Base-by-base conservation (phyloP, 1,140 invertebrate genomes). In the Gonatopus flavifemur region DNA sequence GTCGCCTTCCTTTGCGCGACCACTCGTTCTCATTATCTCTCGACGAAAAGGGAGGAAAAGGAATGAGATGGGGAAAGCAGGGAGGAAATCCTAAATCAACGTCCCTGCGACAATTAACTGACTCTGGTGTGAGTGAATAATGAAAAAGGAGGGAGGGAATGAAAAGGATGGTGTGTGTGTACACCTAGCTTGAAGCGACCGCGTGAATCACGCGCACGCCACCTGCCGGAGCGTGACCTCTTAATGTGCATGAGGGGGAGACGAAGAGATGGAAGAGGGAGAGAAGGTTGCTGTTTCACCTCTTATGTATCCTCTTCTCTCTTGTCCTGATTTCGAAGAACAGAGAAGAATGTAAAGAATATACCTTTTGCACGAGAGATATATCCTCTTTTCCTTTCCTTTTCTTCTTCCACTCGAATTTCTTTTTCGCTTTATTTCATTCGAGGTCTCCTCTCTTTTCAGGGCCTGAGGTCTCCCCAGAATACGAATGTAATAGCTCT, bases 221-320 rank as follows among this genome's bases (percentile, higher is more conserved):
- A 69, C 67, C 67, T 69, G 67, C 67, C 67, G 64, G 66, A 68
- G 66, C 67, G 67, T 68, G 67, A 69, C 66, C 67, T 63, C 65
- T 69, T 67, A 67, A 67, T 69, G 64, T 42, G 52, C 56, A 55
- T 55, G 47, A 54, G 53, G 49, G 41, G 53, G 56, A 49, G 61
- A 59, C 24, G 59, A 41, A 42, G 20, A n/a, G 10, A 12, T 36
- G 6, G 33, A 12, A 9, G 5, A 9, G 6, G 8, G 12, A 16
- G 33, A 7, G 13, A 6, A 36, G 12, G 33, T 36, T 15, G 10
- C 7, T 36, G 12, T 16, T 15, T 36, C 15, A 10, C 24, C 31
- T 43, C n/a, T n/a, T n/a, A n/a, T 12, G 7, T 30, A 30, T 30
- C 7, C 28, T 7, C 32, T 19, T 33, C 44, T 13, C 33, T 15